phyloP scores from a whole-genome alignment of 2,113 vertebrate species.

The Aegotheles bennettii region DNA sequence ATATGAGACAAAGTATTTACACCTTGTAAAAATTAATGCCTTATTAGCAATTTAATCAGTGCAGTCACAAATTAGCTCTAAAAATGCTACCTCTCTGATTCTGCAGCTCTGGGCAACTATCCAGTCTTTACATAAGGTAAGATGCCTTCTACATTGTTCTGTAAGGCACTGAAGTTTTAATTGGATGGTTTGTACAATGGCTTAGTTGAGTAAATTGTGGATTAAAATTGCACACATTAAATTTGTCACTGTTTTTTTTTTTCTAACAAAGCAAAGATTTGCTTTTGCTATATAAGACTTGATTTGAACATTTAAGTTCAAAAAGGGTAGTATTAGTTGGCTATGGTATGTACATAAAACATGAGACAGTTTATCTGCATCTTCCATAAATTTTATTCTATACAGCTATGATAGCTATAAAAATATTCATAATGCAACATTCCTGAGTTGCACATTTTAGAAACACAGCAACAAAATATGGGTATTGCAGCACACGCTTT shows the following conservation, averaged over 20 bases:
- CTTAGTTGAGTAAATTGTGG: neutral
- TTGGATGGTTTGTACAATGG: neutral
- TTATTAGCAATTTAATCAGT: neutral
- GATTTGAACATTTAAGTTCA: neutral
- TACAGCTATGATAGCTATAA: neutral
- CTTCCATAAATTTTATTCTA: neutral
- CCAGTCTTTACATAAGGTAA: neutral
- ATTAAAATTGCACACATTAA: neutral
- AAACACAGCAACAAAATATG: neutral
- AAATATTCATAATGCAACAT: neutral
- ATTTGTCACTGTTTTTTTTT: neutral
- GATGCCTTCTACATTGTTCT: neutral
- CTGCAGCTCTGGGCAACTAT: neutral
- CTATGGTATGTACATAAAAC: neutral
- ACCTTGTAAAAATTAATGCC: neutral
- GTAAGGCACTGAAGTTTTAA: neutral
- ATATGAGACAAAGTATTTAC: neutral
- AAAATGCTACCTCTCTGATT: neutral
- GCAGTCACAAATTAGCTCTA: neutral
- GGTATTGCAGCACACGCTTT: neutral
- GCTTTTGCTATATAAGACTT: neutral
- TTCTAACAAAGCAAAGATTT: neutral
- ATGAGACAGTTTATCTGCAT: neutral
- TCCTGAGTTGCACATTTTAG: neutral
- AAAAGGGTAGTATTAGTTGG: neutral